Evolutionary conservation across 2,888 invertebrate species (phyloP).

Genomic region (Ashinkailepas kermadecensis): DNA sequence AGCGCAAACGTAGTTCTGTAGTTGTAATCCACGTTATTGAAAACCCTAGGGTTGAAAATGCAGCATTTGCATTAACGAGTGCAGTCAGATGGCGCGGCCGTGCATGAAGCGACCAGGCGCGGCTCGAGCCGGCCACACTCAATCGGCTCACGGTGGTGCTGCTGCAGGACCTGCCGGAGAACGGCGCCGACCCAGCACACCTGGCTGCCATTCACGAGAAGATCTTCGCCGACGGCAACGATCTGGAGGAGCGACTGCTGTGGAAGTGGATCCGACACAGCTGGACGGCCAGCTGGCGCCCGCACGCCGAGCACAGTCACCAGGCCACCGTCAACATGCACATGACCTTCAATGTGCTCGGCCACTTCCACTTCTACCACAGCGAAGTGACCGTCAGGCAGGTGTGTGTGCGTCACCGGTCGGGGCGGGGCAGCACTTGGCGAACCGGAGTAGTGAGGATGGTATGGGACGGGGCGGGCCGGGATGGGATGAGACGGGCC

Average conservation of each 20-base stretch:
- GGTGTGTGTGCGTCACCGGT: slow-evolving; percentile 24
- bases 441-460: no score
- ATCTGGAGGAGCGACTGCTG: slow-evolving; percentile 27
- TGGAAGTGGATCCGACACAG: slow-evolving; percentile 32
- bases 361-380: slow-evolving; percentile 28
- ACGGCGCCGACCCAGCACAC: slow-evolving; percentile 78
- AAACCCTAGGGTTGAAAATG: no score
- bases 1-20: no score
- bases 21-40: no score
- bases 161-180: slow-evolving; percentile 75
- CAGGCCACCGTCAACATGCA: slow-evolving; percentile 31
- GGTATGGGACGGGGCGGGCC: no score
- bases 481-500: no score
- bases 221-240: slow-evolving; percentile 25
- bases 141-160: neutral
- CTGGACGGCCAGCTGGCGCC: slow-evolving; percentile 33
- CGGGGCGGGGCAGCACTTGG: no score
- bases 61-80: no score
- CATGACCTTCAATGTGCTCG: slow-evolving; percentile 31
- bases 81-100: no score
- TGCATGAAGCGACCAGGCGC: no score
- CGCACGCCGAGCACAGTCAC: slow-evolving; percentile 27
- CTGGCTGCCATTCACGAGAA: slow-evolving; percentile 61
- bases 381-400: slow-evolving; percentile 32
- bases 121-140: no score